Percentiles rank a stretch among this genome's conserved stretches.
These are phyloP conservation scores for Cydia strobilella DNA, from an alignment of 1,140 invertebrate species.

Conservation along the genomic window DNA sequence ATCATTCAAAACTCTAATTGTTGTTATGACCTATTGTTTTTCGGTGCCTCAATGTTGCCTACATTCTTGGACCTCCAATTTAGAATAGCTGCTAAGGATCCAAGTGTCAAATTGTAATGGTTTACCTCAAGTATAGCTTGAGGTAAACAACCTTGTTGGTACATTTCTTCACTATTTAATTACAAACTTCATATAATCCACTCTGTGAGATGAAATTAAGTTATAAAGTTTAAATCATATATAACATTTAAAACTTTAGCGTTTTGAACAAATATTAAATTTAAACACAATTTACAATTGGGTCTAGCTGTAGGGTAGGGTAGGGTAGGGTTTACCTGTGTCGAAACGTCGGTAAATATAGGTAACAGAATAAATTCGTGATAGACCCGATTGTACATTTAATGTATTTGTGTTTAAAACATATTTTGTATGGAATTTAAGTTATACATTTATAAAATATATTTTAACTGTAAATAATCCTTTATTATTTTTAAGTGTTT, in stretches of 20 bases:
- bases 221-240: not conserved
- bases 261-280: too few species aligned
- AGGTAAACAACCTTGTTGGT: not conserved
- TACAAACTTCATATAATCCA: slow-evolving; percentile 4
- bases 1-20: too few species aligned
- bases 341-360: too few species aligned
- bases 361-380: too few species aligned
- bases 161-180: not conserved
- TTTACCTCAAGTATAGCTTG: not conserved
- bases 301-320: too few species aligned
- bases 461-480: not conserved
- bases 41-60: not conserved
- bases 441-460: too few species aligned
- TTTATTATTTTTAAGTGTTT: not conserved
- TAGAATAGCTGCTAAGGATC: not conserved
- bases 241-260: too few species aligned
- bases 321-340: too few species aligned
- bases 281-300: too few species aligned
- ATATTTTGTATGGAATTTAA: not conserved
- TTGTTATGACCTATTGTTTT: too few species aligned
- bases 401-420: too few species aligned
- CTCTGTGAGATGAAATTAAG: not conserved
- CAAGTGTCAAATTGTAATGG: not conserved
- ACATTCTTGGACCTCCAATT: not conserved
- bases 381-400: too few species aligned